phyloP scores from a whole-genome alignment of 2,113 vertebrate species.

The Percopsis transmontana region DNA sequence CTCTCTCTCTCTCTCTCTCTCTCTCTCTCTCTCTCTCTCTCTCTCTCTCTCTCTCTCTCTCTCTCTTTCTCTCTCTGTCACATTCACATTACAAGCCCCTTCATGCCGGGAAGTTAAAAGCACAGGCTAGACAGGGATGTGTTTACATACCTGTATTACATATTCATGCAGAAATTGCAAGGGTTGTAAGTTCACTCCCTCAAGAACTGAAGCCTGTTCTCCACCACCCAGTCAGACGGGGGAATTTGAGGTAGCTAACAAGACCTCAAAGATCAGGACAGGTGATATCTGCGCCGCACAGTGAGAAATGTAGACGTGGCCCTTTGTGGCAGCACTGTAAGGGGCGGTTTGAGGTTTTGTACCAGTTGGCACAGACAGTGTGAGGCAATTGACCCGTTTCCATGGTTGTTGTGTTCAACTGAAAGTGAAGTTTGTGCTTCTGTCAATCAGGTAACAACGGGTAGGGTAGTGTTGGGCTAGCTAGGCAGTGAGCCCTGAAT shows the following conservation, averaged over 20 bases:
- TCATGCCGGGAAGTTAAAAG: slow-evolving; percentile 35
- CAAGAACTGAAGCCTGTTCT: slow-evolving; percentile 6
- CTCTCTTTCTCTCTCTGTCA: not conserved
- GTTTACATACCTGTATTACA: slow-evolving; percentile 66
- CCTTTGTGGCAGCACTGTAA: not conserved
- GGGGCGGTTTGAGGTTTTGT: not conserved
- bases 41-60: too few species aligned
- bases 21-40: too few species aligned
- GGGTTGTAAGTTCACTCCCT: slow-evolving; percentile 22
- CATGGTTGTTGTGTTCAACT: not conserved
- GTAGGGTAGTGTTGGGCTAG: too few species aligned
- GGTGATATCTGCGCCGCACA: too few species aligned
- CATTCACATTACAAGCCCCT: slow-evolving; percentile 35
- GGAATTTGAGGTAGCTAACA: not conserved
- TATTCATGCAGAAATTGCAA: slow-evolving; percentile 49
- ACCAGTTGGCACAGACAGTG: not conserved
- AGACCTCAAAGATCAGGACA: slow-evolving; percentile 6
- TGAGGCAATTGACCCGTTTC: not conserved
- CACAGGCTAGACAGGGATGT: slow-evolving; percentile 37
- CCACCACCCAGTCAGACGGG: not conserved
- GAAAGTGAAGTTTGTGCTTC: not conserved
- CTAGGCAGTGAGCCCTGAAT: too few species aligned
- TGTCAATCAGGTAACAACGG: too few species aligned
- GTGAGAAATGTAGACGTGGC: not conserved
- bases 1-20: too few species aligned